A percentile compares a stretch with the other conserved stretches of the same genome.
These are phyloP conservation scores for Troglohyphantes excavatus DNA, from an alignment of 2,888 invertebrate genomes.

Conservation along the genomic window DNA sequence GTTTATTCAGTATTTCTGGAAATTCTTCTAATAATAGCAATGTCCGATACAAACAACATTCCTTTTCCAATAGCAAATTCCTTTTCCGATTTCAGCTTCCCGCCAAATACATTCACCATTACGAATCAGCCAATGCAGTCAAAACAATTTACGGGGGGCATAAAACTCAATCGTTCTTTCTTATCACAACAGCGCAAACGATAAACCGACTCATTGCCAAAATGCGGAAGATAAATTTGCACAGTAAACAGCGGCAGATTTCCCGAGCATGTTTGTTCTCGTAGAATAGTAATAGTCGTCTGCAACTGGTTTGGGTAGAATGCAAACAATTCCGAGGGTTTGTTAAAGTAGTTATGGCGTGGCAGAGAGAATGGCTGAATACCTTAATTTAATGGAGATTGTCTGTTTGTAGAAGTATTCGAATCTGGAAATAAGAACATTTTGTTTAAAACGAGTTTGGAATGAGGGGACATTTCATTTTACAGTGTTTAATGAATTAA, in stretches of 20 bases:
- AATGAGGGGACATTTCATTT: too few relatives aligned
- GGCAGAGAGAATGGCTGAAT: background rate
- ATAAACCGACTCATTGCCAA: background rate
- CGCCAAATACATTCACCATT: too few relatives aligned
- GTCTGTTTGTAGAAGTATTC: background rate
- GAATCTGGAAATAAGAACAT: background rate
- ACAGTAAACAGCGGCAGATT: background rate
- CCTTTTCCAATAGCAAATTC: too few relatives aligned
- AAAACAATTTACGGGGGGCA: too few relatives aligned
- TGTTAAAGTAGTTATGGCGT: constrained; percentile 27
- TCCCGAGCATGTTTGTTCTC: background rate
- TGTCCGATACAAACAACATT: too few relatives aligned
- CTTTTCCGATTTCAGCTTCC: too few relatives aligned
- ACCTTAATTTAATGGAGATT: constrained; percentile 35
- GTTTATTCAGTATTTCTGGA: too few relatives aligned
- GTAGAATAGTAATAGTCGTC: background rate
- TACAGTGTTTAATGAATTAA: too few relatives aligned
- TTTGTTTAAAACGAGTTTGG: background rate
- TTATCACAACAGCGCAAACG: background rate
- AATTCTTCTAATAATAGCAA: too few relatives aligned
- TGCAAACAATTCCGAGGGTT: constrained; percentile 15
- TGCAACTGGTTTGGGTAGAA: background rate
- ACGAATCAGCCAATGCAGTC: too few relatives aligned
- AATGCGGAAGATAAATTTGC: background rate
- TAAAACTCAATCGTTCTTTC: background rate